Evolutionary conservation across 2,888 invertebrate genomes (phyloP).

Genomic region (Tribolium freemani): DNA sequence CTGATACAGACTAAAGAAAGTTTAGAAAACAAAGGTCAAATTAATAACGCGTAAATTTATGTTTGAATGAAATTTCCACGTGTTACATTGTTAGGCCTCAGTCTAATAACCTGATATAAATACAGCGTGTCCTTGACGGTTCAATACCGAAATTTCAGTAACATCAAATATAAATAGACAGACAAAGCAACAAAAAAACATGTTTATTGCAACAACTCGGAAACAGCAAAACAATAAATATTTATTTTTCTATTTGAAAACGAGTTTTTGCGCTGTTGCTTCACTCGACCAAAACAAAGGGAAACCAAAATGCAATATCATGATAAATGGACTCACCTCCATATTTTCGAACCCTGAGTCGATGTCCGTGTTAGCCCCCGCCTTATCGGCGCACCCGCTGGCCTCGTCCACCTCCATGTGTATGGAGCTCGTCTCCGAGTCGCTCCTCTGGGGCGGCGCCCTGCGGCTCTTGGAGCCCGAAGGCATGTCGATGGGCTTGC

Average conservation of each 20-base stretch:
- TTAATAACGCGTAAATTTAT: background rate
- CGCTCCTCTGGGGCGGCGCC: constrained; percentile 65
- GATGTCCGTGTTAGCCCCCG: constrained; percentile 71
- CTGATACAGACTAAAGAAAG: no score
- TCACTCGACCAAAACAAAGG: background rate
- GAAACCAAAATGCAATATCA: background rate
- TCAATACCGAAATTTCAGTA: background rate
- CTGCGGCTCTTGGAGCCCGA: constrained; percentile 60
- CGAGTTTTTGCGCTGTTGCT: background rate
- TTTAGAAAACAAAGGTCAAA: no score
- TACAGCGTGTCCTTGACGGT: background rate
- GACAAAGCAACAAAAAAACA: background rate
- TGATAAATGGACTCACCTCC: constrained; percentile 69
- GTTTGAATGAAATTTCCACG: background rate
- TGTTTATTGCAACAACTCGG: background rate
- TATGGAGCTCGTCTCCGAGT: constrained; percentile 68
- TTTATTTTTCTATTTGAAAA: background rate
- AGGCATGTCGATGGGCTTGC: constrained; percentile 65
- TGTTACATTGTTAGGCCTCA: background rate
- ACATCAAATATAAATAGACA: background rate
- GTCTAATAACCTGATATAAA: background rate
- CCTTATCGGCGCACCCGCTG: constrained; percentile 66
- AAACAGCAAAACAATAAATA: background rate
- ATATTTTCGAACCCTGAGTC: constrained; percentile 84
- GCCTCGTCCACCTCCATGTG: constrained; percentile 75